Percentiles rank a stretch among this genome's conserved stretches.
Evolutionary conservation across 2,888 invertebrate genomes (phyloP).

Genomic region (Leptinotarsa rubiginosa): DNA sequence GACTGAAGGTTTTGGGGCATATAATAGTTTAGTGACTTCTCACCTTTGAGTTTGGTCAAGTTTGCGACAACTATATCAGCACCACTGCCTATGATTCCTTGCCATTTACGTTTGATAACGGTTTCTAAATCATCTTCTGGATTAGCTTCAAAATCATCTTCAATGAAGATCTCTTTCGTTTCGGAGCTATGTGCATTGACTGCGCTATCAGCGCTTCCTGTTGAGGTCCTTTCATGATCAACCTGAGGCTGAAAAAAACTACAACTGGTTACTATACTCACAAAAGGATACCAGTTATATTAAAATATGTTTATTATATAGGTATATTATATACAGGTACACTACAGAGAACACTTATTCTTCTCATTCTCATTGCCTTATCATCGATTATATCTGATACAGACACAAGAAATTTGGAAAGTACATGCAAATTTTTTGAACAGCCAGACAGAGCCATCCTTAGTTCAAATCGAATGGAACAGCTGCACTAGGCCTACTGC

Average conservation of each 20-base stretch:
- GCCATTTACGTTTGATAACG: conserved; percentile 83
- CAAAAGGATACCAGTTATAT: background rate
- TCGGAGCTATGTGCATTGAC: conserved; percentile 70
- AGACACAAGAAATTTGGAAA: too few species aligned
- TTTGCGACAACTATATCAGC: conserved; percentile 91
- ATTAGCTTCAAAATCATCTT: conserved; percentile 66
- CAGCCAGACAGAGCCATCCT: too few species aligned
- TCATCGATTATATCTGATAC: too few species aligned
- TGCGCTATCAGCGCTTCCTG: conserved; percentile 84
- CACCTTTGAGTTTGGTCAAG: conserved; percentile 86
- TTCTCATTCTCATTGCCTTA: too few species aligned
- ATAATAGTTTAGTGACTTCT: conserved; percentile 58
- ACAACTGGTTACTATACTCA: background rate
- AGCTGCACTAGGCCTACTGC: too few species aligned
- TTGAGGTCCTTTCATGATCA: conserved; percentile 84
- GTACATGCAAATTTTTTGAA: too few species aligned
- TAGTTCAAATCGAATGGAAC: too few species aligned
- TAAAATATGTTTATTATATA: background rate
- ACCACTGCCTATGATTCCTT: conserved; percentile 82
- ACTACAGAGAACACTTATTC: too few species aligned
- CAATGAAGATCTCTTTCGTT: conserved; percentile 64
- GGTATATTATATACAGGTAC: too few species aligned
- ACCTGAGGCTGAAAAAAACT: conserved; percentile 67
- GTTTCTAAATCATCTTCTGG: conserved; percentile 68
- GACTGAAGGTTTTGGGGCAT: too few species aligned